Percentiles rank a stretch among this genome's conserved stretches.
These are phyloP conservation scores for Circaetus gallicus DNA, from an alignment of 2,113 vertebrate species.

Conservation along the genomic window DNA sequence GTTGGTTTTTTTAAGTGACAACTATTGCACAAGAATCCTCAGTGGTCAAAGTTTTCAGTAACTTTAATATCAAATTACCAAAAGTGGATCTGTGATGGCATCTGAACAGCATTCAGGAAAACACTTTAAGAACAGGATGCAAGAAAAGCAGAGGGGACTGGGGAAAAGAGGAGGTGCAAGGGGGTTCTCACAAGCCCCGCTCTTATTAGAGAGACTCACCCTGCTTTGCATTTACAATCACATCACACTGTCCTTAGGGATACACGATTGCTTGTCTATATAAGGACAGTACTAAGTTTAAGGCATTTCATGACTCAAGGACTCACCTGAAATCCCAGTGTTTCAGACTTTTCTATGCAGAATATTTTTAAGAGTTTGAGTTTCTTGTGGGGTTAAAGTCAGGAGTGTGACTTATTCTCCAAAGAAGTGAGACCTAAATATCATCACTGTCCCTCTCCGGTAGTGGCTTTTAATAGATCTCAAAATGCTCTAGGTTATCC, in stretches of 20 bases:
- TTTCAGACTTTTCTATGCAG: not conserved
- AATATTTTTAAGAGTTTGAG: not conserved
- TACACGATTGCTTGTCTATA: not conserved
- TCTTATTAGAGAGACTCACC: not conserved
- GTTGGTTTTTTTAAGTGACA: not conserved
- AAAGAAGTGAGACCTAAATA: not conserved
- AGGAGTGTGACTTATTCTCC: not conserved
- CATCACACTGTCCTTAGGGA: rapidly evolving
- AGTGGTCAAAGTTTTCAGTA: not conserved
- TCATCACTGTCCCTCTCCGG: not conserved
- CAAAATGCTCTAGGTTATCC: not conserved
- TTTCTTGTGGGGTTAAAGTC: not conserved
- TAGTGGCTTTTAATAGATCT: not conserved
- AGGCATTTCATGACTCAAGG: not conserved
- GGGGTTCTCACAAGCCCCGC: not conserved
- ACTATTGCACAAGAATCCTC: not conserved
- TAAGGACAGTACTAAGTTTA: too few relatives aligned
- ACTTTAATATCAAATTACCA: not conserved
- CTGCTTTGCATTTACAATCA: not conserved
- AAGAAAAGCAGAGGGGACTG: not conserved
- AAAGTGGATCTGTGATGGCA: not conserved
- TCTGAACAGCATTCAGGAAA: not conserved
- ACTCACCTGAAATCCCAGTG: not conserved
- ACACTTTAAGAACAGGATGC: not conserved
- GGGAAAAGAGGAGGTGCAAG: not conserved